phyloP scores from a whole-genome alignment of 2,113 vertebrate genomes.

The Lamprologus ornatipinnis region DNA sequence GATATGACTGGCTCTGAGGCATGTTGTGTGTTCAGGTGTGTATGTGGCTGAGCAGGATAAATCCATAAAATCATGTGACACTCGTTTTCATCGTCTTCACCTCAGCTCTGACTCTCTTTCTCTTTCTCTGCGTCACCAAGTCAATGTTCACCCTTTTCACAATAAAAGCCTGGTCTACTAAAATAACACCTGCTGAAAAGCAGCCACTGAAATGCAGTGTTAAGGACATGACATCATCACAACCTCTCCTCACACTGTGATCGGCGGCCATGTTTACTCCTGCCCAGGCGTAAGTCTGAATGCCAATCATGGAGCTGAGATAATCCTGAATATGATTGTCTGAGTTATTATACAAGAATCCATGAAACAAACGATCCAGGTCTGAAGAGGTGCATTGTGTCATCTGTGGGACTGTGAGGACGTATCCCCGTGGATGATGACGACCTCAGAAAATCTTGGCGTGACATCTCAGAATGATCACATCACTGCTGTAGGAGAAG shows the following conservation, averaged over 20 bases:
- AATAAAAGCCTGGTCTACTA: not conserved
- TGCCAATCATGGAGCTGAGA: not conserved
- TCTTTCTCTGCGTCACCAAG: not conserved
- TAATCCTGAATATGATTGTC: not conserved
- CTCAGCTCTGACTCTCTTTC: not conserved
- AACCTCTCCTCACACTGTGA: not conserved
- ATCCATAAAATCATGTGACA: not conserved
- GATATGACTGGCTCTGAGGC: not conserved
- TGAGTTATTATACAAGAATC: not conserved
- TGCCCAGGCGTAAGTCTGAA: not conserved
- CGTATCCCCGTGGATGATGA: not conserved
- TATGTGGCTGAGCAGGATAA: not conserved
- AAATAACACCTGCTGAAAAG: not conserved
- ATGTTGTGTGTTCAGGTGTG: not conserved
- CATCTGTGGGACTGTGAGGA: not conserved
- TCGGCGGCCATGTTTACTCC: not conserved
- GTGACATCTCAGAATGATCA: not conserved
- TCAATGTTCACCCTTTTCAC: not conserved
- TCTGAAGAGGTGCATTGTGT: not conserved
- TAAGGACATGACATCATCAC: not conserved
- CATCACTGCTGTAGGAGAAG: not conserved
- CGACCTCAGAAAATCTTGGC: not conserved
- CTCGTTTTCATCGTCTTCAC: not conserved
- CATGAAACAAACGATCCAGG: not conserved
- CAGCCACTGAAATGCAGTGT: not conserved